Percentiles rank a stretch among this genome's conserved stretches.
These are phyloP conservation scores for Leucophenga maculata DNA, from an alignment of 2,888 invertebrate genomes.

Conservation along the genomic window DNA sequence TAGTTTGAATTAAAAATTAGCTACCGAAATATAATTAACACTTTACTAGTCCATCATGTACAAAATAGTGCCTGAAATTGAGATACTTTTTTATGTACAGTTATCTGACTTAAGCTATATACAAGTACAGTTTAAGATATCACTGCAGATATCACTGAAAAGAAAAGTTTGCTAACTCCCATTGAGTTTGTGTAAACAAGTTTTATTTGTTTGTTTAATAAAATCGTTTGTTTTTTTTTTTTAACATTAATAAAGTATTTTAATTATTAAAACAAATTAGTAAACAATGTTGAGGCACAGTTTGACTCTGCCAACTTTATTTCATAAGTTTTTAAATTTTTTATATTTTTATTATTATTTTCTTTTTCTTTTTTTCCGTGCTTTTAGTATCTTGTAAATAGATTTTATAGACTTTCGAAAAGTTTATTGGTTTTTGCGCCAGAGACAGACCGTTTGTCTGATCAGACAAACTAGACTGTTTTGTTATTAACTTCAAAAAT, in stretches of 20 bases:
- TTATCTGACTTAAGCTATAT: background rate
- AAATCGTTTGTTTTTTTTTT: slow-evolving; percentile 30
- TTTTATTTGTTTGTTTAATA: slow-evolving; percentile 39
- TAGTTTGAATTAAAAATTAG: too few relatives aligned
- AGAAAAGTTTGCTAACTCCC: background rate
- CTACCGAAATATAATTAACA: too few relatives aligned
- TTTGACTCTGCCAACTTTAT: slow-evolving; percentile 11
- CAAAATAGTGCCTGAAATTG: background rate
- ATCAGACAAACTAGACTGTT: background rate
- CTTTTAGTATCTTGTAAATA: slow-evolving; percentile 27
- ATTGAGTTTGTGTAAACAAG: slow-evolving; percentile 38
- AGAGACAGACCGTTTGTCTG: background rate
- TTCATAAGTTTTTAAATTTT: background rate
- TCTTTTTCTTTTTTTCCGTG: slow-evolving; percentile 40
- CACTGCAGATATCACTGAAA: background rate
- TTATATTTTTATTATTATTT: too few relatives aligned
- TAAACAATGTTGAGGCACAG: slow-evolving; percentile 40
- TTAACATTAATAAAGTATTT: slow-evolving; percentile 44
- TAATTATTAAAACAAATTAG: slow-evolving; percentile 51
- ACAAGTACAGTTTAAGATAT: too few relatives aligned
- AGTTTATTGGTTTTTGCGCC: slow-evolving; percentile 28
- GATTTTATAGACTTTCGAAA: slow-evolving; percentile 22
- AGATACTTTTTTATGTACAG: background rate
- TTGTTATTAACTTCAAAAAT: slow-evolving; percentile 8
- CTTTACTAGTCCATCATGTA: too few relatives aligned